Evolutionary conservation across 1,140 invertebrate species (phyloP).

Genomic region (Leucophenga varia): DNA sequence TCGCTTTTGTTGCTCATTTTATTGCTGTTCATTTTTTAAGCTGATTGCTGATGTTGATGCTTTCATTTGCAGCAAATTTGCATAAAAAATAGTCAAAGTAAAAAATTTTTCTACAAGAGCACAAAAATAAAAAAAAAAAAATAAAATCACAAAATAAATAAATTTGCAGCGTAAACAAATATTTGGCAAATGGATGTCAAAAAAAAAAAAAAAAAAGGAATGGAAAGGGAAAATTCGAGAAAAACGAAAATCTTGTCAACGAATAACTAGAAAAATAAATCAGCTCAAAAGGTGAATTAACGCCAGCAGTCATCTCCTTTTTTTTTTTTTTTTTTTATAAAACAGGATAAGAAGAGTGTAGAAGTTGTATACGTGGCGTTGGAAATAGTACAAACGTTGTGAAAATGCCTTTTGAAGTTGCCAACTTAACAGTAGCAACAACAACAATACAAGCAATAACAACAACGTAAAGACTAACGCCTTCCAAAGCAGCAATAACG

Average conservation of each 20-base stretch:
- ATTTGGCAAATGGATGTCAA: too few species aligned
- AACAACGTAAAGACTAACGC: too few species aligned
- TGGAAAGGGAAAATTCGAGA: too few species aligned
- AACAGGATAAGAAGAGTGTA: too few species aligned
- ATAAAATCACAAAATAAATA: too few species aligned
- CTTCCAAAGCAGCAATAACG: too few species aligned
- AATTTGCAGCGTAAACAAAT: constrained; percentile 47
- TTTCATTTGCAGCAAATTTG: constrained; percentile 35
- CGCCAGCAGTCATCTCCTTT: constrained; percentile 15
- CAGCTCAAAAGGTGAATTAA: constrained; percentile 41
- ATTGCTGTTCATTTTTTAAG: background rate
- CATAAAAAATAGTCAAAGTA: too few species aligned
- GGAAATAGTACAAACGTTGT: constrained; percentile 31
- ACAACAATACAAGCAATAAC: constrained; percentile 10
- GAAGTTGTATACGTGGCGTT: too few species aligned
- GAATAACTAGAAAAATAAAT: constrained; percentile 16
- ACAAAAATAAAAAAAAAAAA: too few species aligned
- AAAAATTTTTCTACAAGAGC: too few species aligned
- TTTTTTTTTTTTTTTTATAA: background rate
- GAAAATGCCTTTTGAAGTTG: constrained; percentile 44
- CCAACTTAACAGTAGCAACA: constrained; percentile 21
- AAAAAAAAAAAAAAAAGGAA: too few species aligned
- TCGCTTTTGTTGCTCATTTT: background rate
- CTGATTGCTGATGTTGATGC: constrained; percentile 5
- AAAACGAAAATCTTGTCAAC: constrained; percentile 21